Evolutionary conservation across 2,113 vertebrate genomes (phyloP).

Genomic region (Tyrannus savana): DNA sequence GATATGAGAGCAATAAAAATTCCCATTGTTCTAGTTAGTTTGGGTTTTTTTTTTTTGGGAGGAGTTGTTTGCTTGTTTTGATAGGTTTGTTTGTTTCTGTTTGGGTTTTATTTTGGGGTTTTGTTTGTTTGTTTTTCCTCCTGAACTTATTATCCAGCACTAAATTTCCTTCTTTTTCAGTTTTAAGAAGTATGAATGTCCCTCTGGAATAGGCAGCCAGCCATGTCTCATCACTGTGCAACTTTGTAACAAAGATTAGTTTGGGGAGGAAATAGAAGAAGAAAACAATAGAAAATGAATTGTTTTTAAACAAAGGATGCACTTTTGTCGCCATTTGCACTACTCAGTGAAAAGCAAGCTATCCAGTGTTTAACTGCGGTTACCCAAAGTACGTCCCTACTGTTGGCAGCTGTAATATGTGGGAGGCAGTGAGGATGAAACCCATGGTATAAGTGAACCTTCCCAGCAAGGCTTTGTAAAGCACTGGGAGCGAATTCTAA

Average conservation of each 20-base stretch:
- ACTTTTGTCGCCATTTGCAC: background rate
- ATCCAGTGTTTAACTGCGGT: background rate
- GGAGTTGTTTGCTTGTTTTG: background rate
- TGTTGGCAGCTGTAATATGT: background rate
- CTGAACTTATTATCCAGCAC: background rate
- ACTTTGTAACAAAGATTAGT: background rate
- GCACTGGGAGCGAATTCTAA: background rate
- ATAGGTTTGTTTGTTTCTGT: background rate
- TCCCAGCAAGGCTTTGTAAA: background rate
- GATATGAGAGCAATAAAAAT: background rate
- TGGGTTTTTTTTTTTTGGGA: background rate
- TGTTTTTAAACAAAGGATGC: background rate
- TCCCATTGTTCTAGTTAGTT: background rate
- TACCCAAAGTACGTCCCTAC: accelerated
- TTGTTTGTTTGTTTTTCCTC: background rate
- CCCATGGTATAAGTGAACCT: background rate
- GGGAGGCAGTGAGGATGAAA: background rate
- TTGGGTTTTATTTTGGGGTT: background rate
- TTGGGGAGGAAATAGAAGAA: background rate
- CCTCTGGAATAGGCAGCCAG: background rate
- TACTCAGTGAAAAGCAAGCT: background rate
- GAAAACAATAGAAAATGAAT: background rate
- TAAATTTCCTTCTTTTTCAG: background rate
- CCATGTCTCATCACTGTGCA: background rate
- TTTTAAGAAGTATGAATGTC: background rate